Conservation (phyloP, 2,113 vertebrate species). For the Semicossyphus pulcher region DNA sequence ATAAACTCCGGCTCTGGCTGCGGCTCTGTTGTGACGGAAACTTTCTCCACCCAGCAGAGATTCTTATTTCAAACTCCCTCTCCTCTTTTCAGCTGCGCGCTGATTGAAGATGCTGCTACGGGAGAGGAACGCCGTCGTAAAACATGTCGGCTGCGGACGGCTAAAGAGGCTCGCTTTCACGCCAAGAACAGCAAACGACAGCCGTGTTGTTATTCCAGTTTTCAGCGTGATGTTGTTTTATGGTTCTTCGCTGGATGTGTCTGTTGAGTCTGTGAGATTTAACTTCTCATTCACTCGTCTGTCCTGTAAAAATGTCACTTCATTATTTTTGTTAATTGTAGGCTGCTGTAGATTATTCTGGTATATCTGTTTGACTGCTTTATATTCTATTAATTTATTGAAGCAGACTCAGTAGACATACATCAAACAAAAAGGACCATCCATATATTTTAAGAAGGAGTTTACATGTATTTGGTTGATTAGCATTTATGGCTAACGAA, state of each 20-base stretch:
- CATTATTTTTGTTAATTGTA: slow-evolving; percentile 34
- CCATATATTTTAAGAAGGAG: too few species aligned
- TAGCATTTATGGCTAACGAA: too few species aligned
- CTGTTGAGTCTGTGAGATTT: slow-evolving; percentile 39
- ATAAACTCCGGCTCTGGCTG: slow-evolving; percentile 14
- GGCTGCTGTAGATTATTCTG: slow-evolving; percentile 28
- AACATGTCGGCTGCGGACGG: slow-evolving; percentile 25
- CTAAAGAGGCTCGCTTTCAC: slow-evolving; percentile 30
- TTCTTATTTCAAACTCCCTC: slow-evolving; percentile 37
- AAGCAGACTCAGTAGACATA: too few species aligned
- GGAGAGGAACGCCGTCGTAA: slow-evolving; percentile 38
- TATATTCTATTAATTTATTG: too few species aligned
- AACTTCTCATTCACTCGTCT: slow-evolving; percentile 16
- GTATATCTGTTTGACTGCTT: too few species aligned
- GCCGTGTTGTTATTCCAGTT: slow-evolving; percentile 48
- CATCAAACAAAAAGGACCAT: too few species aligned
- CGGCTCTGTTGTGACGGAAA: slow-evolving; percentile 10
- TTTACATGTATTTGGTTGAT: too few species aligned
- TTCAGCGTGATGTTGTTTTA: slow-evolving; percentile 48
- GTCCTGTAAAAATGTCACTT: slow-evolving; percentile 15
- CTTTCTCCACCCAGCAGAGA: slow-evolving; percentile 37
- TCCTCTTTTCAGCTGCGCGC: slow-evolving; percentile 27
- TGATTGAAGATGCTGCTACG: slow-evolving; percentile 63
- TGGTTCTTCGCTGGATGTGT: slow-evolving; percentile 42
- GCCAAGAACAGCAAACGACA: slow-evolving; percentile 64